Base-by-base conservation (phyloP, 2,113 vertebrate species). In the Albula goreensis region DNA sequence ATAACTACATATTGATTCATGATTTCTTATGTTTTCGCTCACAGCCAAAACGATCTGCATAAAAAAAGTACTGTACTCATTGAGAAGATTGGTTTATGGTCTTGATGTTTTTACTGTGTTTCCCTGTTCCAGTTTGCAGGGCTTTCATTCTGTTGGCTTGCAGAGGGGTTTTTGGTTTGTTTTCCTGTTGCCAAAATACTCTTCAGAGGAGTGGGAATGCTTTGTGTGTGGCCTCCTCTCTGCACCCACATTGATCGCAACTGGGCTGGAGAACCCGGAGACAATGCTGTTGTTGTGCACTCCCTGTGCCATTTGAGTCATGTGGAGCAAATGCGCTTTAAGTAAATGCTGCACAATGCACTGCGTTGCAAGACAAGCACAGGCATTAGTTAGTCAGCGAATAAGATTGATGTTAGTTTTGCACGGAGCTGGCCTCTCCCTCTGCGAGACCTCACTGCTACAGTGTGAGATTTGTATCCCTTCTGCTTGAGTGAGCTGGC, bases 31-130 rank as follows among this genome's bases (percentile, higher is more conserved):
- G n/a, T n/a, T n/a, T n/a, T 74, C 9, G 1, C 9, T 74, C 70
- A 74, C 6, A 74, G n/a, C n/a, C 70, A 74, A 25, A 74, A 22
- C 70, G 0, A 25, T 3, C 5, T 13, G 81, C 6, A 49, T 82
- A 85, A 86, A 84, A 56, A 90, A 88, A 87, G 87, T 86, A 91
- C 91, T 87, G 87, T 84, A 91, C 91, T 87, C 86, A 87, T 83
- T 83, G 63, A 83, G 79, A 3, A 15, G 53, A 15, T 83, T 83
- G 60, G 57, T 83, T 63, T 83, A 60, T 41, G 31, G 56, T 41
- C 81, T 85, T 89, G 90, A 88, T 88, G 84, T 85, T 50, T 79
- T 19, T 31, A 63, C 60, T 92, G 41, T 88, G 87, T 90, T 90
- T 89, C 86, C 70, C 63, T 82, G 57, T 85, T 91, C 89, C 84